These are phyloP conservation scores for Moxostoma hubbsi DNA, from an alignment of 2,797 vertebrate species.

Conservation along the genomic window DNA sequence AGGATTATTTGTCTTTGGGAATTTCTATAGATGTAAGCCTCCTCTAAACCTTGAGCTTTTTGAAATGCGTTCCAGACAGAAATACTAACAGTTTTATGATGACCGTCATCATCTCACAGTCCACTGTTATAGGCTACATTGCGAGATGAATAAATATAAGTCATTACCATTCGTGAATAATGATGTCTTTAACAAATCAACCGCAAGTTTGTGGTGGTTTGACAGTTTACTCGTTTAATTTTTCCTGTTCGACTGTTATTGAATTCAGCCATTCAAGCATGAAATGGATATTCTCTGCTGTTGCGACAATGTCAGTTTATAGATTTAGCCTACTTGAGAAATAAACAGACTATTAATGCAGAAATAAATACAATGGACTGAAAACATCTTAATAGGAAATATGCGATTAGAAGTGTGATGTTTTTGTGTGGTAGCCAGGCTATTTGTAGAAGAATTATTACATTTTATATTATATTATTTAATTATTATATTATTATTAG, in stretches of 20 bases:
- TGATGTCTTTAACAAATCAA: slow-evolving; percentile 36
- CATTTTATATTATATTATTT: too few relatives aligned
- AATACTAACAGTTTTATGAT: neutral
- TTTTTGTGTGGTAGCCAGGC: too few relatives aligned
- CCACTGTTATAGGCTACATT: neutral
- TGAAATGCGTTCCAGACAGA: neutral
- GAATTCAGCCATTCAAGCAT: slow-evolving; percentile 46
- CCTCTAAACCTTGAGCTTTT: neutral
- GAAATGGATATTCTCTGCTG: slow-evolving; percentile 50
- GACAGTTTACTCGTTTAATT: slow-evolving; percentile 43
- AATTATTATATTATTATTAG: too few relatives aligned
- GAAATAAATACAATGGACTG: neutral
- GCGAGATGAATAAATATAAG: slow-evolving; percentile 5
- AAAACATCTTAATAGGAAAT: neutral
- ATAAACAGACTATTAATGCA: neutral
- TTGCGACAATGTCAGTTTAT: slow-evolving; percentile 20
- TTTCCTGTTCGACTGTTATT: slow-evolving; percentile 50
- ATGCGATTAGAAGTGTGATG: too few relatives aligned
- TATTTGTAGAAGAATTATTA: too few relatives aligned
- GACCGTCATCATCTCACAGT: neutral
- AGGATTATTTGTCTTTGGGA: slow-evolving; percentile 1
- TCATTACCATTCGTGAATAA: slow-evolving; percentile 1
- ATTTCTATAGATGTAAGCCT: slow-evolving; percentile 6
- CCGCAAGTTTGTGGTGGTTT: slow-evolving; percentile 30
- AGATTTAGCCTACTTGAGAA: slow-evolving; percentile 1